Percentiles rank a stretch among this genome's conserved stretches.
Evolutionary conservation across 2,888 invertebrate species (phyloP).

Genomic region (Torymus aiolomorphi): DNA sequence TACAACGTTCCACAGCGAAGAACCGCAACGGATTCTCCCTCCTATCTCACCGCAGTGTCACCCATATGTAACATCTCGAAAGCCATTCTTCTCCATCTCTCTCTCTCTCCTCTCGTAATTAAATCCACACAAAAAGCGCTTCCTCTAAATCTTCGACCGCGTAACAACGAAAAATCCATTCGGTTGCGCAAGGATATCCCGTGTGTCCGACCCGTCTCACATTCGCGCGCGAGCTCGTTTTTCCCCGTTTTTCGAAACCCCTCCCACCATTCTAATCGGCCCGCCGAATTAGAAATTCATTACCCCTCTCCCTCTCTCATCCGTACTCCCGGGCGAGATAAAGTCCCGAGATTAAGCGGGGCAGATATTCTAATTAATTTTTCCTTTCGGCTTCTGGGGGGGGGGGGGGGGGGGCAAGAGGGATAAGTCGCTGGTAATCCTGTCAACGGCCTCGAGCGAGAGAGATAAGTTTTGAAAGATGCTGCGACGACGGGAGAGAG

Average conservation of each 20-base stretch:
- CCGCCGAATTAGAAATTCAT: slow-evolving; percentile 53
- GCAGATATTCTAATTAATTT: slow-evolving; percentile 55
- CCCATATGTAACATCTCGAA: too few relatives aligned
- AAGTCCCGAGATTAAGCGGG: slow-evolving; percentile 32
- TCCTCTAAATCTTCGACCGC: background rate
- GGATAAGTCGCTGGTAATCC: slow-evolving; percentile 36
- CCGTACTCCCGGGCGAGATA: slow-evolving; percentile 19
- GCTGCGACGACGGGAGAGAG: background rate
- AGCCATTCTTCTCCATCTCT: too few relatives aligned
- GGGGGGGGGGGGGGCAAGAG: background rate
- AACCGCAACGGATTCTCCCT: too few relatives aligned
- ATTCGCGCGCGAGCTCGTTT: too few relatives aligned
- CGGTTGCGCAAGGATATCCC: too few relatives aligned
- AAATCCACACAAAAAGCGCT: background rate
- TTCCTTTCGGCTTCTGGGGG: slow-evolving; percentile 3
- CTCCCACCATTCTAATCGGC: slow-evolving; percentile 22
- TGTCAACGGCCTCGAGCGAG: slow-evolving; percentile 16
- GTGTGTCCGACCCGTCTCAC: too few relatives aligned
- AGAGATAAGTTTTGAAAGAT: slow-evolving; percentile 26
- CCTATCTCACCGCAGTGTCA: too few relatives aligned
- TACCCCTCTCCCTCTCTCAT: slow-evolving; percentile 1
- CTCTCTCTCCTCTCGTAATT: too few relatives aligned
- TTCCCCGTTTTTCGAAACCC: too few relatives aligned
- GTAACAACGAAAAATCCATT: too few relatives aligned
- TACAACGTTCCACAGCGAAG: too few relatives aligned